Evolutionary conservation across 1,140 invertebrate genomes (phyloP).

Genomic region (Diachasma alloeum): DNA sequence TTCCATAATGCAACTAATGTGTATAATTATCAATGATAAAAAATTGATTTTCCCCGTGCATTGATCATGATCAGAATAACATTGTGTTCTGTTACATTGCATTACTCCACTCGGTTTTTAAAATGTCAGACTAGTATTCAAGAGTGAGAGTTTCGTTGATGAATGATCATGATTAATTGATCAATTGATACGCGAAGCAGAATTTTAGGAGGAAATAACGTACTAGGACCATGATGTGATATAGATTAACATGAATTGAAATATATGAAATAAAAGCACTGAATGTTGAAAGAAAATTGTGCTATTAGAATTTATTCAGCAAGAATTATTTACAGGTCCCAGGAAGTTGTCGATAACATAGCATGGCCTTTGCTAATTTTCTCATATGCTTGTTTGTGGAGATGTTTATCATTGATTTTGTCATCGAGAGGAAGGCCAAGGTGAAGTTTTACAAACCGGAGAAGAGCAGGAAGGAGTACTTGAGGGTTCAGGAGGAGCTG

Average conservation of each 20-base stretch:
- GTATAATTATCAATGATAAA: background rate
- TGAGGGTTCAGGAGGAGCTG: conserved; percentile 61
- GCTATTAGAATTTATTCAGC: no score
- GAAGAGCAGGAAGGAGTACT: conserved; percentile 67
- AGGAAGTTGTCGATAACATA: no score
- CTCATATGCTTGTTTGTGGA: conserved; percentile 71
- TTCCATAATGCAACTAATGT: background rate
- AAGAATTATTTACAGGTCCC: background rate
- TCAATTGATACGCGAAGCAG: no score
- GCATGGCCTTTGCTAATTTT: conserved; percentile 71
- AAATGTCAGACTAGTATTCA: background rate
- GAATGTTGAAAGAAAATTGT: background rate
- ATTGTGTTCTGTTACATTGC: no score
- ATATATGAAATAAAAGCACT: background rate
- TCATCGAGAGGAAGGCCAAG: conserved; percentile 67
- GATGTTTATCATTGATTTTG: conserved; percentile 69
- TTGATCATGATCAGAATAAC: no score
- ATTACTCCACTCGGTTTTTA: no score
- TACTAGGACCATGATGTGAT: background rate
- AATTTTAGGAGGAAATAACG: no score
- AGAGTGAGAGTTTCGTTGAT: background rate
- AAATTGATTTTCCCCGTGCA: no score
- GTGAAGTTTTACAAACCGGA: conserved; percentile 67
- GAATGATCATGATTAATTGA: no score
- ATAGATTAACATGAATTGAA: background rate